Evolutionary conservation across 2,888 invertebrate species (phyloP).

Genomic region (Opisthograptis luteolata): DNA sequence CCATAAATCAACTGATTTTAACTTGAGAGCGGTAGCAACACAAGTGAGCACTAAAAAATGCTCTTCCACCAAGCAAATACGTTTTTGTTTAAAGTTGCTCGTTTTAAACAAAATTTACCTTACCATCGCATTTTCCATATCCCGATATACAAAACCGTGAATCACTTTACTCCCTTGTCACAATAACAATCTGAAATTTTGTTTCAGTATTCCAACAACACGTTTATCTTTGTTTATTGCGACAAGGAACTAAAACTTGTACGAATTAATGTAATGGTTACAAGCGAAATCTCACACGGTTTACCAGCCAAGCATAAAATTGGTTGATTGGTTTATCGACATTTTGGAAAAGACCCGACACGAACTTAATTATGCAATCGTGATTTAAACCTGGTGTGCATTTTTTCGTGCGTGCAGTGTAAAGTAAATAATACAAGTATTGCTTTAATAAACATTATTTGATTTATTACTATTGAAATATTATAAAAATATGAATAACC

Average conservation of each 20-base stretch:
- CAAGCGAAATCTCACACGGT: constrained; percentile 16
- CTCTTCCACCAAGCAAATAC: too few relatives aligned
- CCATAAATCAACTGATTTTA: too few relatives aligned
- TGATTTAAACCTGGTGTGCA: constrained; percentile 16
- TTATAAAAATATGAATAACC: too few relatives aligned
- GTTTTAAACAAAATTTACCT: too few relatives aligned
- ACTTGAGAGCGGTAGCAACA: too few relatives aligned
- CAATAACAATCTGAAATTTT: neutral
- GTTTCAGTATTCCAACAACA: neutral
- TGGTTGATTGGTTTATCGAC: constrained; percentile 34
- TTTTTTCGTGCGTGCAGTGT: constrained; percentile 19
- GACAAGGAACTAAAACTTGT: neutral
- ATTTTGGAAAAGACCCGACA: constrained; percentile 22
- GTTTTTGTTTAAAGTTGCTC: too few relatives aligned
- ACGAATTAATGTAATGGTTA: neutral
- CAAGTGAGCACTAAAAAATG: too few relatives aligned
- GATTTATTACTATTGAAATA: too few relatives aligned
- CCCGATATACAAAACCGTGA: too few relatives aligned
- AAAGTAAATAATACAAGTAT: constrained; percentile 4
- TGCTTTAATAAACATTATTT: neutral
- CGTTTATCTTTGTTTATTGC: neutral
- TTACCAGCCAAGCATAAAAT: constrained; percentile 32
- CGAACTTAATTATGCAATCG: constrained; percentile 32
- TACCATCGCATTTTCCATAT: too few relatives aligned
- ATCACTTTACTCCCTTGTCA: neutral